Percentiles rank a stretch among this genome's conserved stretches.
Conservation (phyloP, 2,888 invertebrate species). For the Xestobium rufovillosum region DNA sequence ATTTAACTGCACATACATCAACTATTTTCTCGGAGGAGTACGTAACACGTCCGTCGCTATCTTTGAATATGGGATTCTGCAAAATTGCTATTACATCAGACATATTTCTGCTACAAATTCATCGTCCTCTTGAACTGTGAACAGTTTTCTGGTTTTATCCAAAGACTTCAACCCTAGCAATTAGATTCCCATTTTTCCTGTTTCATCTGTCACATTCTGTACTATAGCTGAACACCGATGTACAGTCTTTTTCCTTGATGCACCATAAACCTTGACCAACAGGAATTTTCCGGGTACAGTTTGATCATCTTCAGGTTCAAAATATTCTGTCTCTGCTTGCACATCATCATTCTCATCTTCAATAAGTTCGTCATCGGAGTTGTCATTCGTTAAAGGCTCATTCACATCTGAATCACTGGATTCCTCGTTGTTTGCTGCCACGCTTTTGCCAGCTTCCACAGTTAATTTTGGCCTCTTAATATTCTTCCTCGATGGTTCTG, state of each 20-base stretch:
- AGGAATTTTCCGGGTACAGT: slow-evolving; percentile 11
- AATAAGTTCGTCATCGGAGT: slow-evolving; percentile 16
- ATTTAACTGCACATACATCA: too few species aligned
- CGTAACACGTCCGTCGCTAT: too few species aligned
- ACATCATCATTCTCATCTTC: slow-evolving; percentile 7
- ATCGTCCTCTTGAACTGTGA: slow-evolving; percentile 9
- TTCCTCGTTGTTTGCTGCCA: slow-evolving; percentile 14
- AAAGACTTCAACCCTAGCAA: slow-evolving; percentile 10
- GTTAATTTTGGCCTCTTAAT: slow-evolving; percentile 15
- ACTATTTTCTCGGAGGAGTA: too few species aligned
- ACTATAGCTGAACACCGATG: slow-evolving; percentile 9
- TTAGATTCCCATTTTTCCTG: slow-evolving; percentile 8
- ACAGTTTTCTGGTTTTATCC: slow-evolving; percentile 7
- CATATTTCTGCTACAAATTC: too few species aligned
- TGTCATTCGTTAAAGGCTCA: slow-evolving; percentile 16
- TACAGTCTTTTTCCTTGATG: slow-evolving; percentile 8
- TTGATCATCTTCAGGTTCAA: slow-evolving; percentile 9
- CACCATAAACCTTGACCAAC: slow-evolving; percentile 10
- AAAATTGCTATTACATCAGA: too few species aligned
- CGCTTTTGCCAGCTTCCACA: slow-evolving; percentile 19
- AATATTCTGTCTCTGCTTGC: slow-evolving; percentile 14
- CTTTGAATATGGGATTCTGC: too few species aligned
- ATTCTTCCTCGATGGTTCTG: slow-evolving; percentile 17
- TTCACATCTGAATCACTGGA: slow-evolving; percentile 18
- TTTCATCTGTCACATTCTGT: slow-evolving; percentile 6